phyloP scores from a whole-genome alignment of 2,888 invertebrate species.

The Habroteleia sp. region DNA sequence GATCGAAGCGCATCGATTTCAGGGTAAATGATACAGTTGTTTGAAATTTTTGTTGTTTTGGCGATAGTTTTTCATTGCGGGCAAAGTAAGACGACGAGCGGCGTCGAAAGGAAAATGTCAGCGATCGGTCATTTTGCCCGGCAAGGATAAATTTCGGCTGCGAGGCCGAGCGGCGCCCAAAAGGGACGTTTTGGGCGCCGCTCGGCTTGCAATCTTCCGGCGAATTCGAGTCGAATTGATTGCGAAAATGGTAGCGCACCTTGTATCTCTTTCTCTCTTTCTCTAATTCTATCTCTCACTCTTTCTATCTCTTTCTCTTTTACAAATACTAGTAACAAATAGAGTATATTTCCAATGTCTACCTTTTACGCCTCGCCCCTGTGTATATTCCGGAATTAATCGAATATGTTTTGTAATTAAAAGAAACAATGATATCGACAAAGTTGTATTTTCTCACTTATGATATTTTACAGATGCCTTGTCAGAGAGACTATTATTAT shows the following conservation, averaged over 20 bases:
- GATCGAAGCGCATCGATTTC: no score
- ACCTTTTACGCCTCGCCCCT: conserved; percentile 61
- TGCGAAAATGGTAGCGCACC: conserved; percentile 53
- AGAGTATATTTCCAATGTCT: conserved; percentile 63
- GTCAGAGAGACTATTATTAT: conserved; percentile 63
- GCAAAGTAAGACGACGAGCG: no score
- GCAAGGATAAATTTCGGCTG: neutral
- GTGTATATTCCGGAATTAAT: conserved; percentile 59
- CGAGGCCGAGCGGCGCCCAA: conserved; percentile 1
- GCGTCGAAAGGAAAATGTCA: neutral
- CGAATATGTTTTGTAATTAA: conserved; percentile 62
- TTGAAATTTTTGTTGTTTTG: no score
- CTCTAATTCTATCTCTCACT: conserved; percentile 43
- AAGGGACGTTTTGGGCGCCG: neutral
- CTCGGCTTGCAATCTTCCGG: conserved; percentile 9
- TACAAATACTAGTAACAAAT: conserved; percentile 57
- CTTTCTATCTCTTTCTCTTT: conserved; percentile 58
- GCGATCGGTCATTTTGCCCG: neutral
- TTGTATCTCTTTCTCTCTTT: conserved; percentile 53
- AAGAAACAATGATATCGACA: conserved; percentile 58
- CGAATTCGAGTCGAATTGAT: conserved; percentile 32
- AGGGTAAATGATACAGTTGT: no score
- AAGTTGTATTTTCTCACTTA: conserved; percentile 65
- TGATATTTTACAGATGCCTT: conserved; percentile 65
- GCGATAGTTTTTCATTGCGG: no score